Percentiles rank a stretch among this genome's conserved stretches.
Evolutionary conservation across 2,797 vertebrate species (phyloP).

Genomic region (Poliocrania exsul): DNA sequence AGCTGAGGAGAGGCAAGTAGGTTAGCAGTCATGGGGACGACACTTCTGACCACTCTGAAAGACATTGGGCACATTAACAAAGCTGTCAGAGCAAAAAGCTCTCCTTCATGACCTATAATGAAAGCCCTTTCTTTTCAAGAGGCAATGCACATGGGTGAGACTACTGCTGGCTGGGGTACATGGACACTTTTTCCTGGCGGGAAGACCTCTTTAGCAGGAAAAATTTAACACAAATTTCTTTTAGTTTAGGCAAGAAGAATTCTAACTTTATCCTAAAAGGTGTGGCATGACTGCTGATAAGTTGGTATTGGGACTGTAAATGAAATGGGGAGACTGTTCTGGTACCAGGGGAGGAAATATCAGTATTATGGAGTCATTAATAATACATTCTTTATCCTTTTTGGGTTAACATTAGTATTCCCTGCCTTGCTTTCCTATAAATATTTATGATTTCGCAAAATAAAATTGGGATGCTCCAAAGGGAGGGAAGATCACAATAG

Average conservation of each 20-base stretch:
- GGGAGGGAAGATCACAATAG: constrained; percentile 9
- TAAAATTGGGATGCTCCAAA: constrained; percentile 21
- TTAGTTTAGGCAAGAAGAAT: neutral
- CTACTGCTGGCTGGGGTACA: neutral
- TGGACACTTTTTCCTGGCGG: neutral
- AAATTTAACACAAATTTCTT: neutral
- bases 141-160: neutral
- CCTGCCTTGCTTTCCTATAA: constrained; percentile 24
- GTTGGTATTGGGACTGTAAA: neutral
- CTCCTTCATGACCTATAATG: neutral
- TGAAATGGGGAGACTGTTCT: neutral
- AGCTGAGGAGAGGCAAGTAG: neutral
- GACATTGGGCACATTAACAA: neutral
- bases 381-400: constrained; percentile 28
- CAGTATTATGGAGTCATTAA: neutral
- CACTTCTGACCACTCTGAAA: neutral
- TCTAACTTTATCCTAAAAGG: neutral
- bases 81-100: neutral
- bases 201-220: neutral
- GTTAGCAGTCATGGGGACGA: neutral
- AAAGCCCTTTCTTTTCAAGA: neutral
- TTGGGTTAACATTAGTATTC: constrained; percentile 30
- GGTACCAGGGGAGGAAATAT: neutral
- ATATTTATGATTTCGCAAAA: constrained; percentile 52
- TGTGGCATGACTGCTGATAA: neutral